Conservation (phyloP, 2,113 vertebrate genomes). For the Tachysurus fulvidraco region DNA sequence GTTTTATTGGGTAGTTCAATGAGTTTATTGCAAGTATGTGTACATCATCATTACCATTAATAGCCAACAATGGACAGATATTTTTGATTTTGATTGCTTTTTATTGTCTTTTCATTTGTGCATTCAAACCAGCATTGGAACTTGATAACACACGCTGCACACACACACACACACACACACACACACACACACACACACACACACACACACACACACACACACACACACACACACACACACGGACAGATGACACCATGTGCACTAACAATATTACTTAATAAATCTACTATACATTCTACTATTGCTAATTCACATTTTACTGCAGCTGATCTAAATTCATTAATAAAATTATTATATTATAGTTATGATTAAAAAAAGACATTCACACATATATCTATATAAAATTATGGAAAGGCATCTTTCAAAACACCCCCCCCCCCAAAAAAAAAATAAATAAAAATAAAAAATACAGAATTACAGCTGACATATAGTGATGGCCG, state of each 20-base stretch:
- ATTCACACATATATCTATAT: neutral
- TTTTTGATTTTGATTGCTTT: neutral
- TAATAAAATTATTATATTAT: neutral
- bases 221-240: neutral
- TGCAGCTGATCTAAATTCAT: neutral
- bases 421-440: too few species aligned
- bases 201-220: neutral
- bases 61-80: neutral
- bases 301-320: neutral
- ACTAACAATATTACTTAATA: neutral
- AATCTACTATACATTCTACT: neutral
- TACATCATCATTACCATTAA: neutral
- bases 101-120: slow-evolving; percentile 9
- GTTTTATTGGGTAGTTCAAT: neutral
- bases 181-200: neutral
- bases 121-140: neutral
- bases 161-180: neutral
- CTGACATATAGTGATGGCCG: slow-evolving; percentile 69
- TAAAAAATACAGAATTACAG: slow-evolving; percentile 48
- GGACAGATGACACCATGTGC: neutral
- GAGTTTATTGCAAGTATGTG: neutral
- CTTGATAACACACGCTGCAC: neutral
- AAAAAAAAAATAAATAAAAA: too few species aligned
- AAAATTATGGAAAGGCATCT: neutral
- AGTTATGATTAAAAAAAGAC: neutral